Evolutionary conservation across 64 coral and sea anemone species (phyloP).

Genomic region (Stichodactyla helianthus): DNA sequence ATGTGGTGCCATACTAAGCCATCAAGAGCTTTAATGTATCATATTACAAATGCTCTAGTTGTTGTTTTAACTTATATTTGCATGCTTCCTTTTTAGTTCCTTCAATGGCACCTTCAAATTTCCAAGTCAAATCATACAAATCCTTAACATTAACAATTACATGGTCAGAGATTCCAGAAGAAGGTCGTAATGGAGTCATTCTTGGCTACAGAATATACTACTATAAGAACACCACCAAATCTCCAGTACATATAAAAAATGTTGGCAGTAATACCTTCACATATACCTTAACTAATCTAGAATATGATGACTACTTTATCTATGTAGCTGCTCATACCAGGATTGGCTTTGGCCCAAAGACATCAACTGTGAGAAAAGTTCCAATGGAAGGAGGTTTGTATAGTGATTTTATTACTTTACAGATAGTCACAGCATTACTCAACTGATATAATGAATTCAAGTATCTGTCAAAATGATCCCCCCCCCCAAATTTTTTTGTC

Average conservation of each 20-base stretch:
- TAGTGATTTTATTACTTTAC: not conserved
- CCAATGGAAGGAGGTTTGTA: conserved; percentile 25
- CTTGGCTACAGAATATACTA: conserved; percentile 8
- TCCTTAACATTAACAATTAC: conserved; percentile 17
- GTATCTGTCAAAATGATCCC: too few species aligned
- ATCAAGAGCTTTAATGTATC: too few species aligned
- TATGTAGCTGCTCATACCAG: not conserved
- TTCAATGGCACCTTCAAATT: conserved; percentile 41
- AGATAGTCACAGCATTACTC: too few species aligned
- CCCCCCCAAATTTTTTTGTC: too few species aligned
- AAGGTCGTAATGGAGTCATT: conserved; percentile 28
- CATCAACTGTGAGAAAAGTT: not conserved
- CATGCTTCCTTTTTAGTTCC: conserved; percentile 11
- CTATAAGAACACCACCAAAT: not conserved
- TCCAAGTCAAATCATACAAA: conserved; percentile 6
- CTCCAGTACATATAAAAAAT: too few species aligned
- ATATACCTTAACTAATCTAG: not conserved
- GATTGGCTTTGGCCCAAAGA: not conserved
- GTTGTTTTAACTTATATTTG: not conserved
- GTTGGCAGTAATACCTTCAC: not conserved
- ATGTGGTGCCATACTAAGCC: too few species aligned
- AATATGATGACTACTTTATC: conserved; percentile 23
- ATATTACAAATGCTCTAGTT: too few species aligned
- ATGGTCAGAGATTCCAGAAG: conserved; percentile 30
- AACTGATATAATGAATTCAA: too few species aligned